Evolutionary conservation across 1,140 invertebrate species (phyloP).

Genomic region (Gonatopus flavifemur): DNA sequence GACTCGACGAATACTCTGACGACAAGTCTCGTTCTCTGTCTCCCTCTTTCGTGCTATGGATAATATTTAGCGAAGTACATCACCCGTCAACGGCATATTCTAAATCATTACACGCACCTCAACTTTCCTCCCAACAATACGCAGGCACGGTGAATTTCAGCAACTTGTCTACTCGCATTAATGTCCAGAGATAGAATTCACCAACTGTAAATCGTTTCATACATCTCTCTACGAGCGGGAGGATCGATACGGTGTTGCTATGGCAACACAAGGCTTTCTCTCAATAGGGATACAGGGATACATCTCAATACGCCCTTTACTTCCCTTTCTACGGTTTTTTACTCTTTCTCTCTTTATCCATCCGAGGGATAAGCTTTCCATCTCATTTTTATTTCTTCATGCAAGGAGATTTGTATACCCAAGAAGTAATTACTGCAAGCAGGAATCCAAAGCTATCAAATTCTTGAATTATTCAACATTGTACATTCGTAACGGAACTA

Average conservation of each 20-base stretch:
- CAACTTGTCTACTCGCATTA: conserved; percentile 41
- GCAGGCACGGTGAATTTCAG: conserved; percentile 17
- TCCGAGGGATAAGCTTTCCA: conserved; percentile 6
- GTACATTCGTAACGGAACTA: no score
- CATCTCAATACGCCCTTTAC: conserved; percentile 37
- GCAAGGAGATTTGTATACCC: no score
- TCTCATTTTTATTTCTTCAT: background rate
- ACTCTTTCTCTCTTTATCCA: background rate
- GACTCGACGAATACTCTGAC: no score
- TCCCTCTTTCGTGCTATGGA: no score
- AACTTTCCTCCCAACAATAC: no score
- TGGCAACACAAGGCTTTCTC: conserved; percentile 30
- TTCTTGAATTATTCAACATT: no score
- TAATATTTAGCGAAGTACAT: no score
- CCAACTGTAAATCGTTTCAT: conserved; percentile 44
- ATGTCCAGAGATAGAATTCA: conserved; percentile 37
- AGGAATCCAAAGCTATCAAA: no score
- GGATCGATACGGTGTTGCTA: conserved; percentile 42
- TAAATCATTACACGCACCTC: no score
- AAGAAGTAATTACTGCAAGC: no score
- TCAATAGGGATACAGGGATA: conserved; percentile 37
- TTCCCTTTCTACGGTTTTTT: background rate
- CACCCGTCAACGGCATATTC: no score
- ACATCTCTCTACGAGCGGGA: conserved; percentile 33
- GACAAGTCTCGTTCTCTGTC: no score